phyloP scores from a whole-genome alignment of 1,140 invertebrate genomes.

The Atta colombica region DNA sequence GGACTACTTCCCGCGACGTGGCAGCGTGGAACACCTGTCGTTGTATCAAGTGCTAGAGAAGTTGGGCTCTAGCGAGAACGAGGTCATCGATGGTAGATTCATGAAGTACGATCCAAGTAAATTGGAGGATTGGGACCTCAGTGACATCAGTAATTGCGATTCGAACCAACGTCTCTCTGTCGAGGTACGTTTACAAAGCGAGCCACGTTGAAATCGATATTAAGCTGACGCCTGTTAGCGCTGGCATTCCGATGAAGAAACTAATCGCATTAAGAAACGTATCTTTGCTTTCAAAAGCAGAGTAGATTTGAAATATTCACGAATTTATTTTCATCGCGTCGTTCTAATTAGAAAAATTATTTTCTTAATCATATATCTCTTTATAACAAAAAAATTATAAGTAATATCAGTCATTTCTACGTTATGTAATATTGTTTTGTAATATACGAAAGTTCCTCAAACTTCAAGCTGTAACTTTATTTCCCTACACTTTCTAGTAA shows the following conservation, averaged over 20 bases:
- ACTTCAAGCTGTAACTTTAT: too few relatives aligned
- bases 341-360: not conserved
- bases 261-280: constrained; percentile 3
- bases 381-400: too few relatives aligned
- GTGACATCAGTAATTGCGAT: constrained; percentile 82
- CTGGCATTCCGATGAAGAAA: constrained; percentile 19
- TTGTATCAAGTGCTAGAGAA: constrained; percentile 81
- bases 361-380: not conserved
- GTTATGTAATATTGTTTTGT: not conserved
- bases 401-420: not conserved
- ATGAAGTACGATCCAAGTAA: constrained; percentile 85
- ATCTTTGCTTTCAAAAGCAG: not conserved
- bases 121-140: constrained; percentile 85
- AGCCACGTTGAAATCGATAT: constrained; percentile 57
- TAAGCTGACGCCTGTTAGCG: constrained; percentile 14
- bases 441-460: too few relatives aligned
- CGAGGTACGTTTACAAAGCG: constrained; percentile 64
- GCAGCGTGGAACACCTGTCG: constrained; percentile 83
- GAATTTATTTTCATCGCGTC: not conserved
- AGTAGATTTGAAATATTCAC: not conserved
- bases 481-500: too few relatives aligned
- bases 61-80: constrained; percentile 73
- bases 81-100: constrained; percentile 70
- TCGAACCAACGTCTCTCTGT: constrained; percentile 44
- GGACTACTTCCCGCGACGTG: constrained; percentile 82